A percentile compares a stretch with the other conserved stretches of the same genome.
Evolutionary conservation across 2,113 vertebrate species (phyloP).

Genomic region (Pituophis catenifer): DNA sequence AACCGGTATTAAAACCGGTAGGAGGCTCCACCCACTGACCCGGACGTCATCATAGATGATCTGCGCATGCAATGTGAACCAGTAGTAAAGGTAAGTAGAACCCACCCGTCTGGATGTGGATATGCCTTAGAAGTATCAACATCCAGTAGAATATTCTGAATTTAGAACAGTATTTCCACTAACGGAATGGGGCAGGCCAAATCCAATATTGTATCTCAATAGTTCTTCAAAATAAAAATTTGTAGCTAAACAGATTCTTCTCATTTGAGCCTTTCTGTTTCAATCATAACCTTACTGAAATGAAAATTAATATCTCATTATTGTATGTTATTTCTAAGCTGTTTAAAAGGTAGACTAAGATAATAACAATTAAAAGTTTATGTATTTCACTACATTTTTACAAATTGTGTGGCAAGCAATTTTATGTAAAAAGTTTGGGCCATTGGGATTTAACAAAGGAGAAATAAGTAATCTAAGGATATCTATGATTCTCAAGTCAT

Average conservation of each 20-base stretch:
- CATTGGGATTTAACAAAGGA: conserved; percentile 31
- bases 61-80: no score
- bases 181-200: neutral
- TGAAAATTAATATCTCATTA: neutral
- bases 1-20: no score
- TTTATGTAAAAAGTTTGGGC: neutral
- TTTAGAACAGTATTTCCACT: neutral
- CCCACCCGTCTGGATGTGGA: neutral
- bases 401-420: conserved; percentile 14
- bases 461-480: conserved; percentile 3
- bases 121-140: neutral
- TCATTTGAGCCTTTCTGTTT: neutral
- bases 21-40: no score
- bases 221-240: neutral
- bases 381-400: neutral
- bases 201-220: neutral
- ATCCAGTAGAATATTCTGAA: neutral
- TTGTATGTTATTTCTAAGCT: neutral
- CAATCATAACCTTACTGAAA: neutral
- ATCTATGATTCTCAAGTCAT: neutral
- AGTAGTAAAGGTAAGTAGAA: no score
- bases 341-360: neutral
- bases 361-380: conserved; percentile 16
- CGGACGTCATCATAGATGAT: no score
- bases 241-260: neutral